phyloP scores from a whole-genome alignment of 2,797 vertebrate genomes.

The Oreochromis grahami region DNA sequence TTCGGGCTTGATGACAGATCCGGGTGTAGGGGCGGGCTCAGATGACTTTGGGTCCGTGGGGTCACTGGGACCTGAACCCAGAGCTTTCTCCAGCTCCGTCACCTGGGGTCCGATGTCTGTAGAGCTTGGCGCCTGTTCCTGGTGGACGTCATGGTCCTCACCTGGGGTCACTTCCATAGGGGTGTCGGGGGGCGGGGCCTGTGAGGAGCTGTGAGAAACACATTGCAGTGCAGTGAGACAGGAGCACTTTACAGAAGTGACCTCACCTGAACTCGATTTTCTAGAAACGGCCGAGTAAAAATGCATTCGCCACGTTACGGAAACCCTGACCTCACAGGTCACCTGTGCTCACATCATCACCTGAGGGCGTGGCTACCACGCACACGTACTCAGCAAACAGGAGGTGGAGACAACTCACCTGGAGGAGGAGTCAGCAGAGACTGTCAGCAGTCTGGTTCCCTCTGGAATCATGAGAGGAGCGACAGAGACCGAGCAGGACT shows the following conservation, averaged over 20 bases:
- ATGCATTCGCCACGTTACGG: background rate
- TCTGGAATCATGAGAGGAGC: constrained; percentile 27
- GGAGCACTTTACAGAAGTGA: background rate
- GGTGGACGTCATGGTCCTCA: background rate
- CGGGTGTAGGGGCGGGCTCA: background rate
- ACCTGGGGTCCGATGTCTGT: constrained; percentile 41
- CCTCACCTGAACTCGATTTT: background rate
- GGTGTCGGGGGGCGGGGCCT: constrained; percentile 9
- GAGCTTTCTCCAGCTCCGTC: constrained; percentile 58
- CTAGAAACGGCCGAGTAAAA: background rate
- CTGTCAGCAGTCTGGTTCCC: constrained; percentile 10
- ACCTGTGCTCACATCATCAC: background rate
- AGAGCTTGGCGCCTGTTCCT: constrained; percentile 19
- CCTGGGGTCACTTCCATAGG: constrained; percentile 35
- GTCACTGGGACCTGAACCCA: constrained; percentile 26
- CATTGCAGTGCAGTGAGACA: background rate
- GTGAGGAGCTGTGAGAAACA: constrained; percentile 15
- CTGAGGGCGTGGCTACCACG: background rate
- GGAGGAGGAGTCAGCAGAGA: background rate
- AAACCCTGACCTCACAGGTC: background rate
- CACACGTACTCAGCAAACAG: background rate
- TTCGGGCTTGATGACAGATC: background rate
- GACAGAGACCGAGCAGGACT: constrained; percentile 35
- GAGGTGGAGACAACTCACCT: constrained; percentile 28
- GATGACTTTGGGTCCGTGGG: background rate